phyloP scores from a whole-genome alignment of 2,797 vertebrate species.

The Tapera naevia region DNA sequence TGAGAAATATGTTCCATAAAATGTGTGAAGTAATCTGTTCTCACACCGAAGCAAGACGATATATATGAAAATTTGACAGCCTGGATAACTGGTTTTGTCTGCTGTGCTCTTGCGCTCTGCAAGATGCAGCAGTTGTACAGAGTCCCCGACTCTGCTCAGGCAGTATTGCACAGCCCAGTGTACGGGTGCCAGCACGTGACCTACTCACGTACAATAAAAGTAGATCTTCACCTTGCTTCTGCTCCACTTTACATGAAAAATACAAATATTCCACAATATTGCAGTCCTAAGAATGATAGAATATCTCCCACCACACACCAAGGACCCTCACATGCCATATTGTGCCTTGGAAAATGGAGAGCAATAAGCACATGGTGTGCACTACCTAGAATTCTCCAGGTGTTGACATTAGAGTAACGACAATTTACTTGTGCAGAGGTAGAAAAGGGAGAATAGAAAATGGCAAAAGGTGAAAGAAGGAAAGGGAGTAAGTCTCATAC shows the following conservation, averaged over 20 bases:
- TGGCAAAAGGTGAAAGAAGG: not conserved
- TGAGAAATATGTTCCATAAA: constrained; percentile 5
- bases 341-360: not conserved
- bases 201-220: not conserved
- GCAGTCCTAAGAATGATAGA: not conserved
- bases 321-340: not conserved
- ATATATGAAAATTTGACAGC: not conserved
- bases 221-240: not conserved
- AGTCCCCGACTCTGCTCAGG: not conserved
- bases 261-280: not conserved
- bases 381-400: not conserved
- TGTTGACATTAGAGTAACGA: not conserved
- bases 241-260: not conserved
- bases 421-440: not conserved
- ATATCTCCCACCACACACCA: not conserved
- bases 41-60: not conserved
- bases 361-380: not conserved
- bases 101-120: not conserved
- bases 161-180: not conserved
- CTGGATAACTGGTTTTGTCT: not conserved
- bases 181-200: not conserved
- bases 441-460: not conserved
- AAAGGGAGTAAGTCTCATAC: not conserved
- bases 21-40: constrained; percentile 3
- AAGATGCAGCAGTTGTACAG: not conserved